Conservation (phyloP, 2,888 invertebrate genomes). For the Callyntrura sp. region DNA sequence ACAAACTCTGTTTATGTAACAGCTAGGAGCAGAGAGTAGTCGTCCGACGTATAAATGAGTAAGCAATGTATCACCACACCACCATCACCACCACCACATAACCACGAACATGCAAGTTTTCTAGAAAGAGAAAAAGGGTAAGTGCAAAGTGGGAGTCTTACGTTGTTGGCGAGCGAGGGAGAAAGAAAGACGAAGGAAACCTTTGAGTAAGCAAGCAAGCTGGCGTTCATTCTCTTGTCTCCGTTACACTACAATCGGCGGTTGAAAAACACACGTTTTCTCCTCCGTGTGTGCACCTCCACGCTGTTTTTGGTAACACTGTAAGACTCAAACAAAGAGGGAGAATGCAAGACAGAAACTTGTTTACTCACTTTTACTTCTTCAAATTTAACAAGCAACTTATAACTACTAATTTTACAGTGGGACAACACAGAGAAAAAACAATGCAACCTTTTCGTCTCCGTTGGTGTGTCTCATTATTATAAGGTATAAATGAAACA, state of each 20-base stretch:
- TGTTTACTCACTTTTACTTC: conserved; percentile 33
- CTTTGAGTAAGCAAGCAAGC: conserved; percentile 29
- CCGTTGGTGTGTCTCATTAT: background rate
- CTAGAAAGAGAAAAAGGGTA: conserved; percentile 21
- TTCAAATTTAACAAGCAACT: conserved; percentile 38
- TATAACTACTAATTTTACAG: conserved; percentile 29
- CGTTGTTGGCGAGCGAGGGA: conserved; percentile 7
- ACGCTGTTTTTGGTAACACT: conserved; percentile 40
- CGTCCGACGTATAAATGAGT: conserved; percentile 32
- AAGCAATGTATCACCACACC: conserved; percentile 48
- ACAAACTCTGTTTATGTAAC: too few relatives aligned
- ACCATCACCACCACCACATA: conserved; percentile 6
- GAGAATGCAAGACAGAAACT: background rate
- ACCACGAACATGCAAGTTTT: background rate
- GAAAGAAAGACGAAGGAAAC: background rate
- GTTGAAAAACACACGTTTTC: conserved; percentile 40
- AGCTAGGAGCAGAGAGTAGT: background rate
- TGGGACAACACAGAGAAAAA: conserved; percentile 5
- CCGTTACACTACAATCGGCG: conserved; percentile 33
- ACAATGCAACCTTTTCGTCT: background rate
- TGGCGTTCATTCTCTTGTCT: background rate
- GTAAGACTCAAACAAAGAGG: conserved; percentile 5
- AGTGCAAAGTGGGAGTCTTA: conserved; percentile 11
- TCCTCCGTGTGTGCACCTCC: conserved; percentile 42
- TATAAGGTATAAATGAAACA: conserved; percentile 41